Conservation (phyloP, 2,113 vertebrate genomes). For the Nestor notabilis region DNA sequence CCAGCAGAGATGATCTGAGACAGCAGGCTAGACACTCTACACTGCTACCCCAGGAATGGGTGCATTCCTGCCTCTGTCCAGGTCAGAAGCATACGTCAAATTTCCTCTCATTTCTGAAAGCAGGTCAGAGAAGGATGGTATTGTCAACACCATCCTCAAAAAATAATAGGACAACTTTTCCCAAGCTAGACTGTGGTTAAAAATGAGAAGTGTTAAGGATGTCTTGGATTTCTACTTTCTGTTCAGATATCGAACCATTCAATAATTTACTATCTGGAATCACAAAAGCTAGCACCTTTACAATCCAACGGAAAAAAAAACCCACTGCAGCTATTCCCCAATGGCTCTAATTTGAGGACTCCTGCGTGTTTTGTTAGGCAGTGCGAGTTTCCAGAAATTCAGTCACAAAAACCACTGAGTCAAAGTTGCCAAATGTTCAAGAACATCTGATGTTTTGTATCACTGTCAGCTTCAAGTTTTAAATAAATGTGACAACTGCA, state of each 20-base stretch:
- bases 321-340: accelerated
- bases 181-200: background rate
- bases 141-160: background rate
- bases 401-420: background rate
- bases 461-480: background rate
- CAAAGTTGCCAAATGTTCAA: background rate
- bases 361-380: background rate
- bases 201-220: background rate
- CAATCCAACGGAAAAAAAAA: background rate
- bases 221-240: background rate
- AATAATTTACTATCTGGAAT: background rate
- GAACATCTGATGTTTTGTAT: slow-evolving; percentile 22
- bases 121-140: background rate
- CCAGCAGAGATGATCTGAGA: accelerated
- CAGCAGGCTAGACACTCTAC: background rate
- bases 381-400: background rate
- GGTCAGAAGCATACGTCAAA: background rate
- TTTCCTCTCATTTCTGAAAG: background rate
- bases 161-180: background rate
- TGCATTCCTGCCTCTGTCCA: accelerated
- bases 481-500: background rate
- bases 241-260: background rate
- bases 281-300: background rate
- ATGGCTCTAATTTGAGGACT: background rate
- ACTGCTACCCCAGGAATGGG: background rate